A percentile compares a stretch with the other conserved stretches of the same genome.
phyloP scores from a whole-genome alignment of 2,113 vertebrate species.

The Gallinago undulata region DNA sequence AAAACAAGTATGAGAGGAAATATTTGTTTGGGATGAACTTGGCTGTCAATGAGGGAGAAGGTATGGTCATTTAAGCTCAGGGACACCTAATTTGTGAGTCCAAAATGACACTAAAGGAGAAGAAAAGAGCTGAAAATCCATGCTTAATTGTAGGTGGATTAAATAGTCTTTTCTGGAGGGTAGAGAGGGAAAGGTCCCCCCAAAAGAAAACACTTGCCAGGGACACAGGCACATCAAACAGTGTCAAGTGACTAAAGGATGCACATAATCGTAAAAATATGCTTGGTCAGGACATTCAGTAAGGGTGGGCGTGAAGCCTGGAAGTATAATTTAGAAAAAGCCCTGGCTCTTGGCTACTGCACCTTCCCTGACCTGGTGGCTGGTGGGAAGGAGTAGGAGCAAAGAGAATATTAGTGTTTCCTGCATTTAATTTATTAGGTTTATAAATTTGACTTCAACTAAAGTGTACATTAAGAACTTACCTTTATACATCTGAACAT shows the following conservation, averaged over 20 bases:
- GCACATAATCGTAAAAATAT: background rate
- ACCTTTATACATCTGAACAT: background rate
- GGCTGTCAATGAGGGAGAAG: background rate
- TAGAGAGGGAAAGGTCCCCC: background rate
- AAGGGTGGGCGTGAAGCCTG: background rate
- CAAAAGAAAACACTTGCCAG: background rate
- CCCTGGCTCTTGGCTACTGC: background rate
- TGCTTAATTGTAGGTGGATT: background rate
- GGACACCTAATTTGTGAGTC: background rate
- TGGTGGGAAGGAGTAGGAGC: accelerated
- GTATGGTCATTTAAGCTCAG: background rate
- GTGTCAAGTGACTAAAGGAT: background rate
- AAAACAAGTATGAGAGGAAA: background rate
- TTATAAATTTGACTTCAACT: background rate
- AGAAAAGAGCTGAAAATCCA: background rate
- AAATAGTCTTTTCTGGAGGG: background rate
- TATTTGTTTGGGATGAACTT: background rate
- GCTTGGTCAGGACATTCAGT: background rate
- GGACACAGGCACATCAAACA: background rate
- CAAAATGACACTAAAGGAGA: background rate
- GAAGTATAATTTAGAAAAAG: background rate
- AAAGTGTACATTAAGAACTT: background rate
- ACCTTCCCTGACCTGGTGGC: background rate
- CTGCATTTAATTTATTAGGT: background rate
- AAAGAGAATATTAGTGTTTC: accelerated